Evolutionary conservation across 2,113 vertebrate species (phyloP).

Genomic region (Terrapene triunguis): DNA sequence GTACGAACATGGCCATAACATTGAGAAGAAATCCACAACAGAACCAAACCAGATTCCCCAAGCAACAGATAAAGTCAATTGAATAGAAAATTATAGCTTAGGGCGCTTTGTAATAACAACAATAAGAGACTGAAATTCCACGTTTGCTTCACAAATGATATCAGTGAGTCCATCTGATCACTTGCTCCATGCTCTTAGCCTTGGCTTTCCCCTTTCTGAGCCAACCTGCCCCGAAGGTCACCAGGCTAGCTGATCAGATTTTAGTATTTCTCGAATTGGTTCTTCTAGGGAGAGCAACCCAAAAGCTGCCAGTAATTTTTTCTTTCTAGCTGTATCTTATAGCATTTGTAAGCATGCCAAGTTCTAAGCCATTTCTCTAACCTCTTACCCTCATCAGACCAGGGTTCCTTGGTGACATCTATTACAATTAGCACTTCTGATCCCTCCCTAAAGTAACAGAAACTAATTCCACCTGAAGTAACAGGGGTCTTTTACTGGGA

Average conservation of each 20-base stretch:
- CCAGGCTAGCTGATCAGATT: neutral
- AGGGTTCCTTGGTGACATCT: neutral
- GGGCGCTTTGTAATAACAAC: neutral
- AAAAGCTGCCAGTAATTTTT: neutral
- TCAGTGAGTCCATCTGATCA: rapidly evolving
- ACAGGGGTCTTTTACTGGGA: neutral
- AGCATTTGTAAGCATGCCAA: rapidly evolving
- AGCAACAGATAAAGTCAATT: neutral
- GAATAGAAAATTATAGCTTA: neutral
- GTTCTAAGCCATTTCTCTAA: neutral
- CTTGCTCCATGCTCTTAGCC: neutral
- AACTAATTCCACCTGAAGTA: neutral
- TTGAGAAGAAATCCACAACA: neutral
- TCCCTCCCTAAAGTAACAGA: neutral
- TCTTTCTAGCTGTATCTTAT: neutral
- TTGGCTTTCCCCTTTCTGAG: rapidly evolving
- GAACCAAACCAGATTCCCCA: neutral
- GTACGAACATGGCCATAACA: neutral
- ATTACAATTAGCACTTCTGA: neutral
- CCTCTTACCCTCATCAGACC: neutral
- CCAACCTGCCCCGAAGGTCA: rapidly evolving
- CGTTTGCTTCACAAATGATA: rapidly evolving
- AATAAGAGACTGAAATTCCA: neutral
- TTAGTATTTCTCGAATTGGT: neutral
- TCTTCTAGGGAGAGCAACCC: neutral